Evolutionary conservation across 2,797 vertebrate genomes (phyloP), one percentile per base, ranked within the genome.

Genomic region (Poecilia picta): DNA sequence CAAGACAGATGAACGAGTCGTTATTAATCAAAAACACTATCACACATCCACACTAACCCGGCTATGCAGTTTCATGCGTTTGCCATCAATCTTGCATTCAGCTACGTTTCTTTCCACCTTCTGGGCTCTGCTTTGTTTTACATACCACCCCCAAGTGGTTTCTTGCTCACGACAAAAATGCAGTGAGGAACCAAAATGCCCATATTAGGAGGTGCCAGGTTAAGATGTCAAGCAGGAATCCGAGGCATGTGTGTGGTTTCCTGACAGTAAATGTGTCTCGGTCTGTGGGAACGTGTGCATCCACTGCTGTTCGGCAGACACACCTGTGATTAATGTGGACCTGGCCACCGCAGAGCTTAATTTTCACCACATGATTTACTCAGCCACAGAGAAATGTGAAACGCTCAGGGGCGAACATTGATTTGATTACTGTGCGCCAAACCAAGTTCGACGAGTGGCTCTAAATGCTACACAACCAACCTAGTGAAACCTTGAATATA

Each of bases 231-330:
- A 82, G 75, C 59, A 89, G 70, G 89, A 90, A 91, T 93, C 20
- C 79, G 78, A 83, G 81, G 88, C 84, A 91, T 87, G 85, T 80
- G 49, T 88, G 89, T 70, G 89, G 87, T 88, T 93, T 92, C 90
- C 89, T 84, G 82, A 82, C 72, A 59, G 51, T 66, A 55, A 80
- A 45, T 75, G 64, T 87, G 82, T 83, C 78, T 39, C 31, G 45
- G 36, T 71, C 53, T 81, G 82, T 77, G 76, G 70, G 55, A 62
- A n/a, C 78, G 16, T 64, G 74, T 53, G 68, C 78, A 55, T 62
- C 85, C 81, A 74, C 36, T 23, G 18, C 57, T 70, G 36, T 62
- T 81, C 70, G 8, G 76, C 77, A 47, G 62, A 86, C 73, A 53
- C 82, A 86, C 74, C 8, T 10, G 57, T 83, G 84, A 88, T 80